These are phyloP conservation scores for Drosophila varians DNA, from an alignment of 1,140 invertebrate genomes.

Conservation along the genomic window DNA sequence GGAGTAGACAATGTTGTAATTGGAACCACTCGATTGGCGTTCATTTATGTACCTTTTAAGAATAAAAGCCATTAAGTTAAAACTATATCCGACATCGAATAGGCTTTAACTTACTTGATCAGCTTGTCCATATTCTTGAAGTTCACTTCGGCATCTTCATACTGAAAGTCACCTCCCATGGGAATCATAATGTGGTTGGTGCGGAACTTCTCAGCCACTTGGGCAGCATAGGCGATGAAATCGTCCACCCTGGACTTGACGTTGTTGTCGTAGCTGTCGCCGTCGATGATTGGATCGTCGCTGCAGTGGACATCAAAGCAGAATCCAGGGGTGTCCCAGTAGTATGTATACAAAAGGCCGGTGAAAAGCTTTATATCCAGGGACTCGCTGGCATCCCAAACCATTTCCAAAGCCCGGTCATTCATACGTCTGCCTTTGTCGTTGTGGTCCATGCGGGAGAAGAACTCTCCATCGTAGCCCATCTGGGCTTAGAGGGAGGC, in stretches of 20 bases:
- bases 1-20: conserved; percentile 84
- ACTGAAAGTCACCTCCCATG: conserved; percentile 97
- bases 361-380: conserved; percentile 89
- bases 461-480: conserved; percentile 94
- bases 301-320: conserved; percentile 94
- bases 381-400: conserved; percentile 86
- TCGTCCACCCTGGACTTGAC: conserved; percentile 86
- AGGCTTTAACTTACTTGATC: conserved; percentile 87
- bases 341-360: conserved; percentile 90
- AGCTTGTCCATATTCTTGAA: conserved; percentile 95
- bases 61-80: not conserved
- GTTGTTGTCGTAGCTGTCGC: conserved; percentile 90
- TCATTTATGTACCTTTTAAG: conserved; percentile 18
- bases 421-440: conserved; percentile 89
- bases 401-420: conserved; percentile 84
- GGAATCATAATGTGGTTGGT: conserved; percentile 93
- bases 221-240: conserved; percentile 85
- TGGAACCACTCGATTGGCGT: conserved; percentile 86
- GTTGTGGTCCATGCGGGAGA: conserved; percentile 94
- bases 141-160: conserved; percentile 93
- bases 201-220: conserved; percentile 85
- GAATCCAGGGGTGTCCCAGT: conserved; percentile 93
- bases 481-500: conserved; percentile 93
- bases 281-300: conserved; percentile 93
- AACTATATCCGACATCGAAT: not conserved